phyloP scores from a whole-genome alignment of 2,113 vertebrate genomes.

The zebrafish (Danio rerio) region GRCz12tu NC_133198.1:43601501-43602000 shows the following conservation, averaged over 20 bases:
- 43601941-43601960: conserved; percentile 22
- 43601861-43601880: background rate
- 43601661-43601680: background rate
- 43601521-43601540: no score
- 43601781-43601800: background rate
- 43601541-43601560: no score
- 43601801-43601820: background rate
- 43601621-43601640: no score
- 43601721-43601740: background rate
- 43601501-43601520: no score
- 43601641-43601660: background rate
- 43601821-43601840: background rate
- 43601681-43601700: background rate
- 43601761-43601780: conserved; percentile 1
- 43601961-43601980: conserved; percentile 57
- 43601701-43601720: background rate
- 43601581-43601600: no score
- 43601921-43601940: background rate
- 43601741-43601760: background rate
- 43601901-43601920: background rate
- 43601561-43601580: no score
- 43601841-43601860: conserved; percentile 22
- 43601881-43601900: background rate
- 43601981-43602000: conserved; percentile 68
- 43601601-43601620: no score